phyloP scores from a whole-genome alignment of 1,140 invertebrate species.

The Formica exsecta region DNA sequence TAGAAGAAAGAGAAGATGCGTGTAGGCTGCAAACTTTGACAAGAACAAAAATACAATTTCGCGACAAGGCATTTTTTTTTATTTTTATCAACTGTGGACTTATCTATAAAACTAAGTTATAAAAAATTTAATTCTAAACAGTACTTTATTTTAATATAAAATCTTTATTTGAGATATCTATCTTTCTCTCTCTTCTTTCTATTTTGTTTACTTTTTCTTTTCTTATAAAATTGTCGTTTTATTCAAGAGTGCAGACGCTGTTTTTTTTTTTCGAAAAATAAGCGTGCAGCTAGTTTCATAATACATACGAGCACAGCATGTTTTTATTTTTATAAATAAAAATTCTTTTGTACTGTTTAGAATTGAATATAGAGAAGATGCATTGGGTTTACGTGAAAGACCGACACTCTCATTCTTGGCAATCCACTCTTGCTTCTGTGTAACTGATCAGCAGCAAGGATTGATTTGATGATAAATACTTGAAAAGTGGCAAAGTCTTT shows the following conservation, averaged over 20 bases:
- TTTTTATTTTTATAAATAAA: background rate
- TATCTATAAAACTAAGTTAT: background rate
- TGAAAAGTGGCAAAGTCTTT: background rate
- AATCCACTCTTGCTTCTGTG: background rate
- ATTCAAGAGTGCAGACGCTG: no score
- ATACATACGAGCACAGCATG: background rate
- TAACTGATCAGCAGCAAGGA: conserved; percentile 17
- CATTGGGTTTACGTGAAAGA: background rate
- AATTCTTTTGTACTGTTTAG: conserved; percentile 5
- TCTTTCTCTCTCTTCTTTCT: background rate
- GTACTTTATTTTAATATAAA: background rate
- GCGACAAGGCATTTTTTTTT: no score
- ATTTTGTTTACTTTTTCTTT: background rate
- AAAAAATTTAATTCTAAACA: conserved; percentile 21
- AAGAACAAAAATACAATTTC: background rate
- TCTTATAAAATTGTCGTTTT: conserved; percentile 9
- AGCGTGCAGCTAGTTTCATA: background rate
- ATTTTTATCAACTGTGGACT: background rate
- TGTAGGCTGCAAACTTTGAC: background rate
- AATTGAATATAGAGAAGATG: background rate
- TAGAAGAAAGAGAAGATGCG: background rate
- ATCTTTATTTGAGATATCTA: conserved; percentile 4
- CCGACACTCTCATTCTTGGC: background rate
- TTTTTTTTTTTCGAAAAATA: background rate
- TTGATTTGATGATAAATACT: background rate